Conservation (phyloP, 2,113 vertebrate genomes). For the Xenus cinereus region DNA sequence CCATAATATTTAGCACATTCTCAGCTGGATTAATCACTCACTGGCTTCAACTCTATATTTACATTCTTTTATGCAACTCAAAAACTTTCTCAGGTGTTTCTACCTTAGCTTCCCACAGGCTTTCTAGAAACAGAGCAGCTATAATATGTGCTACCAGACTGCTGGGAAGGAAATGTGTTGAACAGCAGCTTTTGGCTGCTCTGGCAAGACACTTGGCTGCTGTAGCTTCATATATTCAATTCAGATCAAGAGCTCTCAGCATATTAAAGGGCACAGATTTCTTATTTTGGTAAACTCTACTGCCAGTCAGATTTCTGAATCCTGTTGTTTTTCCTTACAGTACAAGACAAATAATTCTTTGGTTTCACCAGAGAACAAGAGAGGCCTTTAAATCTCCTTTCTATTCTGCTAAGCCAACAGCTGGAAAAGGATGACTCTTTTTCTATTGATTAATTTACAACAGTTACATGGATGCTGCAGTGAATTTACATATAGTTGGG, state of each 20-base stretch:
- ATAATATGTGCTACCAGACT: not conserved
- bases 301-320: not conserved
- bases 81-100: not conserved
- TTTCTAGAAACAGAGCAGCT: not conserved
- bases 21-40: not conserved
- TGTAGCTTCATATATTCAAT: not conserved
- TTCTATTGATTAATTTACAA: not conserved
- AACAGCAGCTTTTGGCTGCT: not conserved
- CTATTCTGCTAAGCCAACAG: not conserved
- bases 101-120: not conserved
- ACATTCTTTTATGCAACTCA: not conserved
- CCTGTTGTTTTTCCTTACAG: not conserved
- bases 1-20: slow-evolving; percentile 1
- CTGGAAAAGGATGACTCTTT: not conserved
- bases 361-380: not conserved
- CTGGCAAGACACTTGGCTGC: not conserved
- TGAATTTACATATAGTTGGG: not conserved
- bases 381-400: not conserved
- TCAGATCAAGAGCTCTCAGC: not conserved
- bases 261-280: not conserved
- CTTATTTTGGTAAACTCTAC: not conserved
- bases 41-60: not conserved
- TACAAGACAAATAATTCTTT: not conserved
- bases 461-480: not conserved
- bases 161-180: not conserved